Percentiles rank a stretch among this genome's conserved stretches.
These are phyloP conservation scores for Acipenser oxyrinchus DNA, from an alignment of 2,797 vertebrate genomes.

Conservation along the genomic window DNA sequence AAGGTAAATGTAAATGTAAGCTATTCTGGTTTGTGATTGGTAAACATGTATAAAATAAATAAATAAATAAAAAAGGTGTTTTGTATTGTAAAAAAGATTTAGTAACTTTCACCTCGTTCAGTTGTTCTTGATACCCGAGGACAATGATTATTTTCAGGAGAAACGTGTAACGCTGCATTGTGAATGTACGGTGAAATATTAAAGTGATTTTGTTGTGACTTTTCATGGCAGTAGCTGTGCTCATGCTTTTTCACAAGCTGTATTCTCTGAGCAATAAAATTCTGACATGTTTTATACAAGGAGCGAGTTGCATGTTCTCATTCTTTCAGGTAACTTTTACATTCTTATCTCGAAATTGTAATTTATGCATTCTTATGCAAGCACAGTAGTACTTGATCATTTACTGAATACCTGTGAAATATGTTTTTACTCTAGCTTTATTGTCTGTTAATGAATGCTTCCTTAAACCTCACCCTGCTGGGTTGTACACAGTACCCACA, in stretches of 20 bases:
- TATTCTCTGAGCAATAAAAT: constrained; percentile 99
- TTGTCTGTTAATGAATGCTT: too few species aligned
- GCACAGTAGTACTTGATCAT: too few species aligned
- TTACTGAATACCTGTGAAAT: too few species aligned
- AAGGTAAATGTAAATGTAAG: constrained; percentile 49
- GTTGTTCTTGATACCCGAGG: constrained; percentile 55
- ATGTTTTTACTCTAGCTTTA: too few species aligned
- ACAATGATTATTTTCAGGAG: constrained; percentile 65
- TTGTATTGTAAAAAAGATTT: constrained; percentile 48
- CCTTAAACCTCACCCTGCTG: too few species aligned
- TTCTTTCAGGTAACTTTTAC: too few species aligned
- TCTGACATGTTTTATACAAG: constrained; percentile 54
- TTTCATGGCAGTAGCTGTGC: constrained; percentile 76
- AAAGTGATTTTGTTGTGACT: constrained; percentile 68
- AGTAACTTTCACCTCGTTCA: constrained; percentile 58
- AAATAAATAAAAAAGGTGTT: constrained; percentile 26
- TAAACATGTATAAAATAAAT: constrained; percentile 22
- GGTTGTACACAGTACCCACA: too few species aligned
- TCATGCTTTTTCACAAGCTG: constrained; percentile 78
- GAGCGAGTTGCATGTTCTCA: background rate
- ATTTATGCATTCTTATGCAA: too few species aligned
- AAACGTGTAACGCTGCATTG: constrained; percentile 70
- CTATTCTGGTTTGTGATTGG: constrained; percentile 20
- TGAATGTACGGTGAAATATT: constrained; percentile 60
- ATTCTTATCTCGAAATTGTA: too few species aligned